Conservation (phyloP, 2,113 vertebrate genomes). For the Sialia sialis region DNA sequence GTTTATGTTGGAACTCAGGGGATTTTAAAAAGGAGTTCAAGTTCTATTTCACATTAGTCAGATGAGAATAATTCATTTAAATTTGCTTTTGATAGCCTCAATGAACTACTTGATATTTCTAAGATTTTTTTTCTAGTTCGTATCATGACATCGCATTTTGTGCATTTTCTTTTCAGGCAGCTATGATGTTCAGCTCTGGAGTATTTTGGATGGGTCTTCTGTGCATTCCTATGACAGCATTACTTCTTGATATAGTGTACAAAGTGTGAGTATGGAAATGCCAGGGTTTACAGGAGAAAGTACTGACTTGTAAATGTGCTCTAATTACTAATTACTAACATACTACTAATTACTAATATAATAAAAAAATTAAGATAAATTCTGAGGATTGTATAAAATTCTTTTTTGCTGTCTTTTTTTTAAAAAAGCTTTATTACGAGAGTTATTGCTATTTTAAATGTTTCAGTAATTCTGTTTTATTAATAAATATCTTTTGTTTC, state of each 20-base stretch:
- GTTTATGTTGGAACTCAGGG: neutral
- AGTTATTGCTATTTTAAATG: neutral
- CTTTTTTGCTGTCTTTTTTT: neutral
- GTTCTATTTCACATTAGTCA: neutral
- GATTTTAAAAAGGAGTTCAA: neutral
- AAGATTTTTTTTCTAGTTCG: neutral
- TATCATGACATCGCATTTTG: neutral
- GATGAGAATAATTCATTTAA: neutral
- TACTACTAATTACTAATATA: too few relatives aligned
- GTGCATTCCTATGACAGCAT: constrained; percentile 91
- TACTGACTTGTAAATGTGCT: neutral
- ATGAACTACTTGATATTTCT: neutral
- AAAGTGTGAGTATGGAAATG: constrained; percentile 89
- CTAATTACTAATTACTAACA: neutral
- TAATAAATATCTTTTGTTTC: neutral
- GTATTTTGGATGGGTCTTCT: constrained; percentile 95
- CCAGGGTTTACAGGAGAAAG: neutral
- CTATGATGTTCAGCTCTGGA: constrained; percentile 92
- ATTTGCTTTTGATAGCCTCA: neutral
- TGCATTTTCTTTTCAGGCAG: constrained; percentile 75
- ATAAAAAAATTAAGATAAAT: neutral
- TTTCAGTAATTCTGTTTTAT: neutral
- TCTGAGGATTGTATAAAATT: neutral
- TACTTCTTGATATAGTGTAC: constrained; percentile 89
- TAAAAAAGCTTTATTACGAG: neutral